Conservation (phyloP, 2,888 invertebrate species). For the Desoria tigrina region DNA sequence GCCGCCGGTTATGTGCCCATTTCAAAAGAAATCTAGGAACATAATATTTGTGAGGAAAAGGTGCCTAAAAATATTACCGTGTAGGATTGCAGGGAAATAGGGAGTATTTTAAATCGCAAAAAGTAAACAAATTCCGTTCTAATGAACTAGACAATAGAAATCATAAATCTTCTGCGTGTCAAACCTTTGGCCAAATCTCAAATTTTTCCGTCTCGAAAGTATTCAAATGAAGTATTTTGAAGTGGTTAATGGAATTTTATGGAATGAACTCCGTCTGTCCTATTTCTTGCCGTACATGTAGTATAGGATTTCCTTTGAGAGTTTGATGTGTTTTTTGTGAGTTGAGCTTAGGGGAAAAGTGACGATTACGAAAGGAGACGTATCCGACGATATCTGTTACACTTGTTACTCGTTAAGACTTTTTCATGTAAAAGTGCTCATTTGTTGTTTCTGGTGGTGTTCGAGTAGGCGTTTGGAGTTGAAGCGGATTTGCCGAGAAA, state of each 20-base stretch:
- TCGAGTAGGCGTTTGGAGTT: not conserved
- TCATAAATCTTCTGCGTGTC: constrained; percentile 22
- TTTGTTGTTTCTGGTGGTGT: not conserved
- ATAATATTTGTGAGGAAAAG: not conserved
- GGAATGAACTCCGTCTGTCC: not conserved
- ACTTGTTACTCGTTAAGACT: too few species aligned
- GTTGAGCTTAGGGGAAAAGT: not conserved
- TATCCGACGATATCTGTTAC: too few species aligned
- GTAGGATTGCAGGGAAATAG: too few species aligned
- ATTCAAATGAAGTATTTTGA: not conserved
- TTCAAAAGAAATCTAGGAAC: not conserved
- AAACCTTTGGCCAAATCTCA: constrained; percentile 8
- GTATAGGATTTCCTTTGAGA: not conserved
- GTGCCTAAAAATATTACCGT: constrained; percentile 2
- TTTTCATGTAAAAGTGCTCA: too few species aligned
- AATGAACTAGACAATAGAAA: constrained; percentile 24
- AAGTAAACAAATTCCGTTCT: constrained; percentile 25
- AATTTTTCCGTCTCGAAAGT: constrained; percentile 14
- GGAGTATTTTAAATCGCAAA: constrained; percentile 12
- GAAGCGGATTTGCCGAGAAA: too few species aligned
- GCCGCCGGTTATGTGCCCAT: not conserved
- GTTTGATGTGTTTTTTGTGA: not conserved
- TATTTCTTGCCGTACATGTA: not conserved
- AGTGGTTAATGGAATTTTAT: not conserved
- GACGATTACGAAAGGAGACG: not conserved